Evolutionary conservation across 2,888 invertebrate species (phyloP).

Genomic region (Frankliniella fusca): DNA sequence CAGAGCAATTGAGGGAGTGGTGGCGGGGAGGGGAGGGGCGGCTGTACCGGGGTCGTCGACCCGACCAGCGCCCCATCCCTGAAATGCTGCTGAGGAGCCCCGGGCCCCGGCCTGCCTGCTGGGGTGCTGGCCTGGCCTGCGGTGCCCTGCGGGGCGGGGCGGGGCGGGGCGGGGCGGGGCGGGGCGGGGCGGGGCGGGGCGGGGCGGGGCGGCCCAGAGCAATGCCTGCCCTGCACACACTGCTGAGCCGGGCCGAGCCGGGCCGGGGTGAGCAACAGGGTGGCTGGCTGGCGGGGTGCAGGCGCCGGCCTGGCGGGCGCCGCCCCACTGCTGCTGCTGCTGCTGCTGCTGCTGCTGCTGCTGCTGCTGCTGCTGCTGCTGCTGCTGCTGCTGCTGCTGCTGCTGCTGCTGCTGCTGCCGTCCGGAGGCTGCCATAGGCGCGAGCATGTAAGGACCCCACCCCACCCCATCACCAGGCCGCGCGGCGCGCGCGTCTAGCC

Average conservation of each 20-base stretch:
- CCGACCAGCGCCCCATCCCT: background rate
- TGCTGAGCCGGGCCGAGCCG: background rate
- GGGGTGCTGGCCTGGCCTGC: no score
- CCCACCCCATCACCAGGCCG: background rate
- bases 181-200: background rate
- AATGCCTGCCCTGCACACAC: background rate
- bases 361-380: no score
- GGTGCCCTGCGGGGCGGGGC: no score
- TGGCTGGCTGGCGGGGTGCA: background rate
- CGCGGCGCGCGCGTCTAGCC: background rate
- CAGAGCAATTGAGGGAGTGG: background rate
- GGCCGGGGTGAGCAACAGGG: background rate
- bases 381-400: no score
- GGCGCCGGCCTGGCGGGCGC: slow-evolving; percentile 22
- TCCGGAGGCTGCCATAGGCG: background rate
- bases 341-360: no score
- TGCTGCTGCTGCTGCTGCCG: no score
- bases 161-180: background rate
- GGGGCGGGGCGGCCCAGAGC: background rate
- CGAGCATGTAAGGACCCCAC: background rate
- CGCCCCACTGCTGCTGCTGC: background rate
- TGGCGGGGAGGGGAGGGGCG: background rate
- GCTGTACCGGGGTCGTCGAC: background rate
- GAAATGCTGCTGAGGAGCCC: no score
- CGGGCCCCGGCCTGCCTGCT: no score